Conservation (phyloP, 2,888 invertebrate genomes). For the Protonemura montana region DNA sequence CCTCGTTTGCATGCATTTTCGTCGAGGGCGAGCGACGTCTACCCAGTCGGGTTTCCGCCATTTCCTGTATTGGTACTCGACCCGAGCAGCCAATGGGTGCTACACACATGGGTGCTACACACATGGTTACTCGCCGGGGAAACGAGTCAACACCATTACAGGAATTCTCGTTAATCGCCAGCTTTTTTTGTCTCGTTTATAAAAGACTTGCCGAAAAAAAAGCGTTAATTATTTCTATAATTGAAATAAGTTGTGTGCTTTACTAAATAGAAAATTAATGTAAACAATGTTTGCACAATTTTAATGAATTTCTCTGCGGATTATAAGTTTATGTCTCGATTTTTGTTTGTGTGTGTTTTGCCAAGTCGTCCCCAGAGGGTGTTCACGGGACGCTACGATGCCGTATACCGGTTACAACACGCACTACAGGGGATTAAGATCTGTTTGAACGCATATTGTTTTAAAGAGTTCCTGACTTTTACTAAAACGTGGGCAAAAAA, state of each 20-base stretch:
- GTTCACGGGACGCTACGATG: neutral
- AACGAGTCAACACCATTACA: neutral
- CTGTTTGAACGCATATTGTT: neutral
- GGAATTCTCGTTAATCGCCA: neutral
- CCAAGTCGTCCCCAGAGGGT: neutral
- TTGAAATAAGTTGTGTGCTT: constrained; percentile 7
- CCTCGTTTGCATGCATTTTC: neutral
- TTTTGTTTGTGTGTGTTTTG: neutral
- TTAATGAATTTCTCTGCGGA: neutral
- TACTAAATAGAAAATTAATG: constrained; percentile 12
- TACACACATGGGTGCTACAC: too few species aligned
- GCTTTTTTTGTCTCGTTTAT: neutral
- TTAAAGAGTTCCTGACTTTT: neutral
- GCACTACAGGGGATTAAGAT: neutral
- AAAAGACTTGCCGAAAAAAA: neutral
- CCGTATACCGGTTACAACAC: neutral
- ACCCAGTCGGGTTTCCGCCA: neutral
- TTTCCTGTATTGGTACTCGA: neutral
- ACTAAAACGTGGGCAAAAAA: too few species aligned
- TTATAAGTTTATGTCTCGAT: constrained; percentile 5
- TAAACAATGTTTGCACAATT: neutral
- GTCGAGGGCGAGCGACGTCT: neutral
- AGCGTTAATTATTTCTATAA: neutral
- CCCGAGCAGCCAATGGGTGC: neutral
- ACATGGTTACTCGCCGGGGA: neutral